Evolutionary conservation across 2,888 invertebrate genomes (phyloP).

Genomic region (Apomyelois bistriatella): DNA sequence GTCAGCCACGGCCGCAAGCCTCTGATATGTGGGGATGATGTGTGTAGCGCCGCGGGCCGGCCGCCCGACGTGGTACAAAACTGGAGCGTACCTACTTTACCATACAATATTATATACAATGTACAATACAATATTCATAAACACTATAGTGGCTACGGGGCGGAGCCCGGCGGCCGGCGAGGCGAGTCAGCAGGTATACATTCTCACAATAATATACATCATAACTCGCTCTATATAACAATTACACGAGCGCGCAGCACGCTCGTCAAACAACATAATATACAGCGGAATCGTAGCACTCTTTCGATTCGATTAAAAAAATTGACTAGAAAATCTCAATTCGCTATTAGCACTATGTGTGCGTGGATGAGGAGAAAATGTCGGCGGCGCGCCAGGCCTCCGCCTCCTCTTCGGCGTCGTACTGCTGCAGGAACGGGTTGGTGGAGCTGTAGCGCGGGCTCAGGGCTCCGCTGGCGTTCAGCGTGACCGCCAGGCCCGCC

Average conservation of each 20-base stretch:
- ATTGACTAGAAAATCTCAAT: conserved; percentile 79
- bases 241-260: conserved; percentile 68
- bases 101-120: conserved; percentile 74
- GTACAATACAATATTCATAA: conserved; percentile 70
- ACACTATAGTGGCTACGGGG: conserved; percentile 63
- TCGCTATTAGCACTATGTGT: conserved; percentile 73
- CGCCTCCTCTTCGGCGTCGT: conserved; percentile 73
- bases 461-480: conserved; percentile 61
- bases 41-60: conserved; percentile 66
- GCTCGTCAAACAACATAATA: conserved; percentile 70
- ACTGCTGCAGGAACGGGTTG: conserved; percentile 82
- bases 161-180: conserved; percentile 57
- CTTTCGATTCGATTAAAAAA: conserved; percentile 72
- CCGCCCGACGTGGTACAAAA: conserved; percentile 64
- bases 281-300: conserved; percentile 75
- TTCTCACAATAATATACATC: conserved; percentile 77
- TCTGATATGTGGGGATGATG: conserved; percentile 78
- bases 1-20: conserved; percentile 63
- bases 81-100: conserved; percentile 61
- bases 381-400: conserved; percentile 72
- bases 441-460: conserved; percentile 74
- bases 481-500: conserved; percentile 81
- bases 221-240: conserved; percentile 77
- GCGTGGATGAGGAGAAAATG: conserved; percentile 72
- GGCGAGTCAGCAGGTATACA: conserved; percentile 65